These are phyloP conservation scores for Perca flavescens DNA, from an alignment of 2,113 vertebrate genomes.

Conservation along the genomic window DNA sequence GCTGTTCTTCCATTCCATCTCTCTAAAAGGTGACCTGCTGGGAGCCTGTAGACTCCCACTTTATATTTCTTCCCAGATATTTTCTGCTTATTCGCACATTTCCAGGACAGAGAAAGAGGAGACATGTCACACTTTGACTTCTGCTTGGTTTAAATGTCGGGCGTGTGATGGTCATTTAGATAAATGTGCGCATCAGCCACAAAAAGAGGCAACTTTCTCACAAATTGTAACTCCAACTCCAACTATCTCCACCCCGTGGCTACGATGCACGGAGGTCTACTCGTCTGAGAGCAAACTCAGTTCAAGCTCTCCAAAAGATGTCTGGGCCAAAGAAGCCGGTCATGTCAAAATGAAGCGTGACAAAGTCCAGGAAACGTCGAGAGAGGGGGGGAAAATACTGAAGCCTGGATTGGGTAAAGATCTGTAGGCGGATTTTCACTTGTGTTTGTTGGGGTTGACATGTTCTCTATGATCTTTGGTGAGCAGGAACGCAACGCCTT, in stretches of 20 bases:
- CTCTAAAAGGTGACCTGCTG: constrained; percentile 48
- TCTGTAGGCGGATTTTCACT: constrained; percentile 51
- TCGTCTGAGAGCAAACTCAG: constrained; percentile 27
- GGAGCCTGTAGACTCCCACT: constrained; percentile 53
- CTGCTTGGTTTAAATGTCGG: constrained; percentile 33
- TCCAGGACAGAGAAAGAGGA: constrained; percentile 32
- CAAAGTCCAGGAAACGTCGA: constrained; percentile 58
- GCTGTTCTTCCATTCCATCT: constrained; percentile 44
- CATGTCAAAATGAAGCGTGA: constrained; percentile 65
- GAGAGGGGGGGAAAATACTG: background rate
- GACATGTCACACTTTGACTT: constrained; percentile 35
- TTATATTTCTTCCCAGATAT: constrained; percentile 53
- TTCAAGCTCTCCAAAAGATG: constrained; percentile 12
- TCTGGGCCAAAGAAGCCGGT: constrained; percentile 32
- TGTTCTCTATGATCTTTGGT: constrained; percentile 48
- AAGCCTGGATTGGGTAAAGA: constrained; percentile 42
- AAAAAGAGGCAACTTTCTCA: constrained; percentile 26
- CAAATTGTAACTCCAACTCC: background rate
- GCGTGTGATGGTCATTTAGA: constrained; percentile 34
- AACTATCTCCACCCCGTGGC: background rate
- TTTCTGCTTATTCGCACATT: constrained; percentile 49
- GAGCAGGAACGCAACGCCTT: constrained; percentile 13
- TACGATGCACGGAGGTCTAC: constrained; percentile 3
- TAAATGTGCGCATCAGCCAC: constrained; percentile 40
- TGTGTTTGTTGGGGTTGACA: constrained; percentile 56